Evolutionary conservation across 2,888 invertebrate genomes (phyloP).

Genomic region (Drosophila meridiana): DNA sequence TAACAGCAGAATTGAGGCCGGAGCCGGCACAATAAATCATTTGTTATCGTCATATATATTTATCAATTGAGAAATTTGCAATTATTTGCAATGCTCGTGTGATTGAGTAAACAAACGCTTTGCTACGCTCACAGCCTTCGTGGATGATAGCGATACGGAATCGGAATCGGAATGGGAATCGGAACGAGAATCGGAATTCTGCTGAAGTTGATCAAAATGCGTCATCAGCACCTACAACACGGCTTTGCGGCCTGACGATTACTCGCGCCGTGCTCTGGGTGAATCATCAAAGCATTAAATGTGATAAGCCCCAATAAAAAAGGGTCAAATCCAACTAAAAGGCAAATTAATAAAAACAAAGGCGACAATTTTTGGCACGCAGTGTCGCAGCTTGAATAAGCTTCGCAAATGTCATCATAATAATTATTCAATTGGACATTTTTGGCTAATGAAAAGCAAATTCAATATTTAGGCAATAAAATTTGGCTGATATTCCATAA

Average conservation of each 20-base stretch:
- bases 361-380: not conserved
- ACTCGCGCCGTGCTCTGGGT: constrained; percentile 8
- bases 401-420: not conserved
- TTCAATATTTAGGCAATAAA: not conserved
- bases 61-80: constrained; percentile 18
- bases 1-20: not conserved
- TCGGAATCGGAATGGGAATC: constrained; percentile 18
- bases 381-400: not conserved
- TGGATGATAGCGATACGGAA: constrained; percentile 21
- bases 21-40: not conserved
- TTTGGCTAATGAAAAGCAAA: not conserved
- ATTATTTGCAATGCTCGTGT: constrained; percentile 34
- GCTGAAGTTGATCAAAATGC: constrained; percentile 33
- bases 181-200: constrained; percentile 32
- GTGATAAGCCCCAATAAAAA: constrained; percentile 44
- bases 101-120: constrained; percentile 19
- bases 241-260: constrained; percentile 4
- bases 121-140: constrained; percentile 16
- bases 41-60: not conserved
- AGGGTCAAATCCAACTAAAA: constrained; percentile 39
- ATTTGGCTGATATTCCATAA: not conserved
- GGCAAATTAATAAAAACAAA: constrained; percentile 23
- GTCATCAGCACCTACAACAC: constrained; percentile 32
- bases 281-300: constrained; percentile 40
- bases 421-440: not conserved